phyloP scores from a whole-genome alignment of 2,113 vertebrate genomes.

The Aegithalos caudatus region DNA sequence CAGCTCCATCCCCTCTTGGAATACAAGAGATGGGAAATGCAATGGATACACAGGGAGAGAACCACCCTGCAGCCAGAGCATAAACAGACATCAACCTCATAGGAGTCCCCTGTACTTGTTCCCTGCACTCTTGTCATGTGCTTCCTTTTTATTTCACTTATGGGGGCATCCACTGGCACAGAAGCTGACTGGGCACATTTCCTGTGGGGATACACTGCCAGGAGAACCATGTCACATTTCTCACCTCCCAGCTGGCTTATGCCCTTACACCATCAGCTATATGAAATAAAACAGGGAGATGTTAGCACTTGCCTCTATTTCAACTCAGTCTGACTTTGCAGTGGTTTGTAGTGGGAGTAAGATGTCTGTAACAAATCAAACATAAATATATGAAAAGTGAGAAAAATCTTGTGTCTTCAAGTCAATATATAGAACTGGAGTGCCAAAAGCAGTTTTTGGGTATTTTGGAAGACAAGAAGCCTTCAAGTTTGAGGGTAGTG shows the following conservation, averaged over 20 bases:
- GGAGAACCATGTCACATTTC: background rate
- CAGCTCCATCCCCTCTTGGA: background rate
- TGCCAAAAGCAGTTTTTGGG: background rate
- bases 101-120: no score
- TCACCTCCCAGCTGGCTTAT: background rate
- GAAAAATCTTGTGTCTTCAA: background rate
- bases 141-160: background rate
- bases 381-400: background rate
- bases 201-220: background rate
- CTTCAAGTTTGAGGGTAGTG: background rate
- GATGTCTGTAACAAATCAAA: background rate
- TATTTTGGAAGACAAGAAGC: background rate
- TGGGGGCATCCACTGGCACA: fast-evolving
- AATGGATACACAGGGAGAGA: no score
- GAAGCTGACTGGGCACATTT: background rate
- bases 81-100: fast-evolving
- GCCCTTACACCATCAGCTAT: background rate
- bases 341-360: background rate
- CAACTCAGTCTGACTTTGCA: background rate
- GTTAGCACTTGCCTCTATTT: background rate
- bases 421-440: background rate
- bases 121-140: no score
- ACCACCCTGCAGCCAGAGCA: fast-evolving
- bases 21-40: background rate
- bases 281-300: fast-evolving